Evolutionary conservation across 2,113 vertebrate species (phyloP).

Genomic region (Mus spicilegus): DNA sequence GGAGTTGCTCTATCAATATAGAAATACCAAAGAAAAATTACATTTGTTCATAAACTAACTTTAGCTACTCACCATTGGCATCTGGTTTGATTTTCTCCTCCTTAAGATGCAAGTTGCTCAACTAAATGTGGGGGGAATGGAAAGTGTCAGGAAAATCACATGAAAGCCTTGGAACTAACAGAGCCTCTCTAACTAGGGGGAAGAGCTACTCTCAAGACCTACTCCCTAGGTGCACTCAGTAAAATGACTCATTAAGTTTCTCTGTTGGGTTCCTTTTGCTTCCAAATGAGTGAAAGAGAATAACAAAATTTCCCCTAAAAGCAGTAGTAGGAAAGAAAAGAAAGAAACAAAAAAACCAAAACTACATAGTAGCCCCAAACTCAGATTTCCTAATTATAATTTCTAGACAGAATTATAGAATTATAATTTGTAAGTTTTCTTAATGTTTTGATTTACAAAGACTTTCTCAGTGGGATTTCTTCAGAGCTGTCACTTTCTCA

Average conservation of each 20-base stretch:
- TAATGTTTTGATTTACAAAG: constrained; percentile 48
- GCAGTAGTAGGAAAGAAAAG: background rate
- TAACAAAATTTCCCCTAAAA: constrained; percentile 42
- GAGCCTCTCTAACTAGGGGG: constrained; percentile 15
- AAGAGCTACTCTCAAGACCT: background rate
- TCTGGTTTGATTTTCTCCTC: constrained; percentile 90
- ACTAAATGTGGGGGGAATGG: constrained; percentile 83
- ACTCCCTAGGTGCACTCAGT: background rate
- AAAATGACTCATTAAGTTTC: background rate
- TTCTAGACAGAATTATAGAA: constrained; percentile 41
- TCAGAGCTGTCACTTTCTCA: constrained; percentile 16
- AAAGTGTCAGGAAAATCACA: constrained; percentile 67
- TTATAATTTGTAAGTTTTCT: constrained; percentile 28
- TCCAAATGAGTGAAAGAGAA: background rate
- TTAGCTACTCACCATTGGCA: constrained; percentile 91
- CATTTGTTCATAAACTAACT: constrained; percentile 55
- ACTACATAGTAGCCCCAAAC: background rate
- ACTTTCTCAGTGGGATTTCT: background rate
- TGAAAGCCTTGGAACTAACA: constrained; percentile 48
- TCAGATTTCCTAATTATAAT: constrained; percentile 34
- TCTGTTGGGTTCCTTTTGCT: constrained; percentile 16
- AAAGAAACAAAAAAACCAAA: background rate
- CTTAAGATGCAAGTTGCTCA: constrained; percentile 92
- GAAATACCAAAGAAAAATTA: constrained; percentile 46
- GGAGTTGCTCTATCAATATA: background rate